These are phyloP conservation scores for Philopotamus ludificatus DNA, from an alignment of 1,140 invertebrate genomes.

Conservation along the genomic window DNA sequence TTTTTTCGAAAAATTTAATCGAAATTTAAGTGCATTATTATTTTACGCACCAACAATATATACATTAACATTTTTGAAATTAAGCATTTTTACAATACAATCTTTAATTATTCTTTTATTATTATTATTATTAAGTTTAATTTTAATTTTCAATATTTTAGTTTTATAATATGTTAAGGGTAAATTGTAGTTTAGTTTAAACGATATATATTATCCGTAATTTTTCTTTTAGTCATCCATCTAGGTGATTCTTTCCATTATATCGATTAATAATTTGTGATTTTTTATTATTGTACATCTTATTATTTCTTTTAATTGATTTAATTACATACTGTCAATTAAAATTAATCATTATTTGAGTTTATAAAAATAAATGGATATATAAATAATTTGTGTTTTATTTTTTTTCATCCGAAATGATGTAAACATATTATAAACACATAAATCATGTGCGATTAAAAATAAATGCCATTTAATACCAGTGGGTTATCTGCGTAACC, in stretches of 20 bases:
- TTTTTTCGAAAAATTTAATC: too few species aligned
- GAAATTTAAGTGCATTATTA: too few species aligned
- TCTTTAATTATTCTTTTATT: too few species aligned
- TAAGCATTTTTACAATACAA: too few species aligned
- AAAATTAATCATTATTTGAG: constrained; percentile 19
- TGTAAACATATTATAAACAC: too few species aligned
- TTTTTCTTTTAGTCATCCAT: neutral
- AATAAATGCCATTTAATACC: too few species aligned
- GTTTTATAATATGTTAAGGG: constrained; percentile 1
- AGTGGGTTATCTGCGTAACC: too few species aligned
- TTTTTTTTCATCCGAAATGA: neutral
- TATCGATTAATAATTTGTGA: constrained; percentile 9
- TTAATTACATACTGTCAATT: constrained; percentile 21
- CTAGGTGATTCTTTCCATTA: constrained; percentile 3
- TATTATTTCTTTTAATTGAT: constrained; percentile 21
- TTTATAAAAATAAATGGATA: constrained; percentile 27
- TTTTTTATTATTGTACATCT: constrained; percentile 12
- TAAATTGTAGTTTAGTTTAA: constrained; percentile 10
- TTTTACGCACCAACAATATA: too few species aligned
- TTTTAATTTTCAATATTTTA: neutral
- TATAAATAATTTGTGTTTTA: constrained; percentile 2
- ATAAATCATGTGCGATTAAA: too few species aligned
- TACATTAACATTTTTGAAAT: too few species aligned
- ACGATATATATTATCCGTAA: constrained; percentile 4
- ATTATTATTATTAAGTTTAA: neutral